phyloP scores from a whole-genome alignment of 2,797 vertebrate genomes.

The Tapera naevia region DNA sequence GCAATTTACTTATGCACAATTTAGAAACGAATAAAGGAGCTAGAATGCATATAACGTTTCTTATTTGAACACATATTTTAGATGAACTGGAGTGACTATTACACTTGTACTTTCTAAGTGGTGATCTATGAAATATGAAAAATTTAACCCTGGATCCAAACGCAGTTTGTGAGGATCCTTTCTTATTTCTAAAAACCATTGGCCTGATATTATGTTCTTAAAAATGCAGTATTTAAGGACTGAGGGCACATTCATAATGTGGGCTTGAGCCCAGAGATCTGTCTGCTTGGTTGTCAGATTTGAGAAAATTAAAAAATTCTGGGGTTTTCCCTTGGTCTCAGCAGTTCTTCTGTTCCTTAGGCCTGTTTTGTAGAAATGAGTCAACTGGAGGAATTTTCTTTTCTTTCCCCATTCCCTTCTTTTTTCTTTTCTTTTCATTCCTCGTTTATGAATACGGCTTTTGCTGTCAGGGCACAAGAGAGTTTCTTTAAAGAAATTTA shows the following conservation, averaged over 20 bases:
- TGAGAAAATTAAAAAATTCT: background rate
- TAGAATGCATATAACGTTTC: background rate
- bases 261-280: background rate
- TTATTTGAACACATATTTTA: background rate
- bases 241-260: background rate
- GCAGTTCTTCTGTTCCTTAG: background rate
- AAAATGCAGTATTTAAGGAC: background rate
- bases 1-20: rapidly evolving
- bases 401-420: no score
- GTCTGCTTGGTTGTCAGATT: background rate
- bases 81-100: background rate
- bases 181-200: background rate
- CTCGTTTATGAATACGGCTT: background rate
- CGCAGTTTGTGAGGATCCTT: background rate
- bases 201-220: background rate
- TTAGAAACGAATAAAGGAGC: background rate
- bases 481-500: constrained; percentile 43
- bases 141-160: background rate
- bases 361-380: background rate
- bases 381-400: background rate
- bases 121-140: background rate
- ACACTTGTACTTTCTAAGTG: background rate
- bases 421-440: no score
- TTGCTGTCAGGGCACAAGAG: background rate
- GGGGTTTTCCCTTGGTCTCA: background rate